Base-by-base conservation (phyloP, 1,140 invertebrate genomes). In the Zaprionus capensis region DNA sequence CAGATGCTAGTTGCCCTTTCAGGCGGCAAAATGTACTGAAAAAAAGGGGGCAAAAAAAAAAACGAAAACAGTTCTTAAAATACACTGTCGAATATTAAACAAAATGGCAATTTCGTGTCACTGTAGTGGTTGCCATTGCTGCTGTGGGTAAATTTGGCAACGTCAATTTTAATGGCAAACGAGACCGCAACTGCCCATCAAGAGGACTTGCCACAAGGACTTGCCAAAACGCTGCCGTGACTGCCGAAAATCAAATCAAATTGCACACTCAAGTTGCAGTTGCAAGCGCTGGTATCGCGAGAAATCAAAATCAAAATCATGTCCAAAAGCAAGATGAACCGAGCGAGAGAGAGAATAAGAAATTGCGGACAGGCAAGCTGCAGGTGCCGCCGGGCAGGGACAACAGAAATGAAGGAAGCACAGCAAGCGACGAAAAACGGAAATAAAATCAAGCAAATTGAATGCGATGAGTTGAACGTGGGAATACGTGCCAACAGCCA, bases 401-500 rank as follows among this genome's bases (percentile, higher is more conserved):
- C 64, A 62, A 64, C 59, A 44, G 36, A 51, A 74, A 68, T 58
- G 20, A 58, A 44, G 53, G 44, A 51, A 57, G 46, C 31, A 20
- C 38, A 38, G n/a, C 53, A 44, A 64, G 44, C 61, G 73, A 62
- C 69, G 56, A 64, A 57, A 62, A 80, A 74, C 63, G 77, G 75
- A 88, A 88, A 87, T 88, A 82, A 84, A 87, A 87, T 87, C 84
- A 88, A 87, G 84, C 75, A 87, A 87, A 87, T 87, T 87, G 84
- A 87, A 87, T 87, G 81, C 84, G 81, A 87, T 88, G 85, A 84
- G 78, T 76, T 84, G 84, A 71, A 88, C 77, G 81, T 88, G 84
- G 84, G 74, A 88, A 88, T 88, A 84, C 84, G 84, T 87, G 81
- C 84, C 84, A 88, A 83, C 81, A 69, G 85, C 77, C 72, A 20